These are phyloP conservation scores for Callithrix jacchus DNA, from an alignment of 2,113 vertebrate genomes.

Conservation along the genomic window DNA sequence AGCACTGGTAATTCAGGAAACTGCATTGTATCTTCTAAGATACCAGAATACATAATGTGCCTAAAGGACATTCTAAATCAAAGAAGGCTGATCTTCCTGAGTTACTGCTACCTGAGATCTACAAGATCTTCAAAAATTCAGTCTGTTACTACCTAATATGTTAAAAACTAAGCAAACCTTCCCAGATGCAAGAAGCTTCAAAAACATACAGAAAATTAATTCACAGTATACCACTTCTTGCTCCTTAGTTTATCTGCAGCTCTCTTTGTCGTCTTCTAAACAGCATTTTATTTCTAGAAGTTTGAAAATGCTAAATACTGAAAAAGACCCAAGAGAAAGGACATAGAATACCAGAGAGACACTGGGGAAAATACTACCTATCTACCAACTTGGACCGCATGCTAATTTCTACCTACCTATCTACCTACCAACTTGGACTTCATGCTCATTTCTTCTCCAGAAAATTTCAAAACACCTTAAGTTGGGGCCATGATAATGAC, in stretches of 20 bases:
- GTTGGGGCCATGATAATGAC: background rate
- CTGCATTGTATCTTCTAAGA: background rate
- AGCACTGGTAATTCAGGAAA: background rate
- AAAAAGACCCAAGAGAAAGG: background rate
- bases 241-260: background rate
- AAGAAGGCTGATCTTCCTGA: conserved; percentile 6
- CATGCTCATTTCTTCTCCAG: background rate
- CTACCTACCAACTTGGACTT: background rate
- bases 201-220: background rate
- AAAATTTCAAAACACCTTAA: background rate
- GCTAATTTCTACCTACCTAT: background rate
- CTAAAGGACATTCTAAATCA: background rate
- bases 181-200: background rate
- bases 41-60: background rate
- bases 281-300: background rate
- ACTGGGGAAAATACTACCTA: background rate
- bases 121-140: conserved; percentile 2
- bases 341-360: background rate
- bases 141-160: background rate
- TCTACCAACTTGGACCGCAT: background rate
- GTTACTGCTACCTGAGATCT: background rate
- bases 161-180: background rate
- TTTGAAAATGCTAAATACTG: background rate
- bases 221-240: background rate
- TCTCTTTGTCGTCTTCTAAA: background rate